phyloP scores from a whole-genome alignment of 1,140 invertebrate species.

The Maniola jurtina region DNA sequence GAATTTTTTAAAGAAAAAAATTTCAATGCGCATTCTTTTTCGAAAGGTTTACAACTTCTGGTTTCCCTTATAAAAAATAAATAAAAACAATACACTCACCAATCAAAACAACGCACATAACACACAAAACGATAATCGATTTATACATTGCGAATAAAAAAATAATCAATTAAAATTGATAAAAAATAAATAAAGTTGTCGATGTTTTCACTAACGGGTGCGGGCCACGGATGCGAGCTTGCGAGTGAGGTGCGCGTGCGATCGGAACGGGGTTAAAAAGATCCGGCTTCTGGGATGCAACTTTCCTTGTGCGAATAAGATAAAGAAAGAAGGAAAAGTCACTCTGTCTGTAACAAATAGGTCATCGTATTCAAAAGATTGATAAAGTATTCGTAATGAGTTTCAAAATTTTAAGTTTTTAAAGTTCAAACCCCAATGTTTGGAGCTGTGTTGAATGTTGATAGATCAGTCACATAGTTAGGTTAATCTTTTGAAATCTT shows the following conservation, averaged over 20 bases:
- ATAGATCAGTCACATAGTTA: too few relatives aligned
- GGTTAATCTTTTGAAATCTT: too few relatives aligned
- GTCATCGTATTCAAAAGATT: too few relatives aligned
- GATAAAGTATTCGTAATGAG: too few relatives aligned
- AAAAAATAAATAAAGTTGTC: neutral
- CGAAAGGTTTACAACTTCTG: too few relatives aligned
- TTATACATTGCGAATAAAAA: constrained; percentile 54
- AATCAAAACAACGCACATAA: constrained; percentile 51
- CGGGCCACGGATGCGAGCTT: constrained; percentile 40
- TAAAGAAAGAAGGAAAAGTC: constrained; percentile 11
- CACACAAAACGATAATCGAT: constrained; percentile 52
- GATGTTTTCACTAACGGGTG: constrained; percentile 27
- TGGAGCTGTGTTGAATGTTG: too few relatives aligned
- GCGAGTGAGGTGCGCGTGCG: constrained; percentile 58
- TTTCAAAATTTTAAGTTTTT: too few relatives aligned
- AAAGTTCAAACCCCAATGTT: too few relatives aligned
- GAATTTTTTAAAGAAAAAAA: too few relatives aligned
- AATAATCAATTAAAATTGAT: constrained; percentile 15
- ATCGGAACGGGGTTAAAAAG: constrained; percentile 59
- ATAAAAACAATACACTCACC: constrained; percentile 46
- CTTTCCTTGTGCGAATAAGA: constrained; percentile 32
- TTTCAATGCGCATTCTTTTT: too few relatives aligned
- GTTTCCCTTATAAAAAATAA: too few relatives aligned
- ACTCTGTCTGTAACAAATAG: too few relatives aligned
- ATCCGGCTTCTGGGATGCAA: constrained; percentile 33